Evolutionary conservation across 2,113 vertebrate species (phyloP), one percentile per base, ranked within the genome.

Genomic region (Galeopterus variegatus): DNA sequence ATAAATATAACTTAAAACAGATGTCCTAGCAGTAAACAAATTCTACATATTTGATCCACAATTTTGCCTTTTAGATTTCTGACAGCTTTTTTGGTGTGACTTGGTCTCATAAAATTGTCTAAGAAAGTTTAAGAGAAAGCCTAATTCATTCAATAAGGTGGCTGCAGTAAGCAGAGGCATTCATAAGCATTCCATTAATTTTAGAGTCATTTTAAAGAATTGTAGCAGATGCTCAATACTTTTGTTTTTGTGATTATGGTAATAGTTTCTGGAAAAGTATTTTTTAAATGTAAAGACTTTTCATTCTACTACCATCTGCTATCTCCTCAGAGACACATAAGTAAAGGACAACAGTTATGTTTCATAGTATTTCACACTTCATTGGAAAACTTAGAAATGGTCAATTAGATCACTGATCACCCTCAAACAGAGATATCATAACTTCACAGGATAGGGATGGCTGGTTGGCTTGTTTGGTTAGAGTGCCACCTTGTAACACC

Each of bases 151-250:
- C 17, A 82, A 24, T 64, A 73, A 93, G 26, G n/a, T 94, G 31
- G 62, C 69, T 92, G 24, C 17, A 50, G n/a, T 50, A 90, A 79
- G 56, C 33, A 84, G 5, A 96, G 52, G 36, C 28, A 91, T 70
- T 76, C 52, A 93, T 80, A 92, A 97, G 31, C 79, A 96, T 81
- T 81, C 31, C 24, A 88, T 82, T 88, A 81, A 85, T 79, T 92
- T 95, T 75, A 80, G 13, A 77, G 13, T 75, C n/a, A 75, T 18
- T 70, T 88, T 79, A 69, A 85, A 86, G 33, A 69, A 86, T 21
- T 75, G 3, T 8, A 76, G 21, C 9, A 72, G 58, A 52, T 82
- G 19, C 31, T 95, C 23, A 95, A 50, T 62, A 75, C 6, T 67
- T 90, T 65, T 94, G 26, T 81, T 85, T 67, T 80, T 89, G 24